A percentile compares a stretch with the other conserved stretches of the same genome.
These are phyloP conservation scores for Periophthalmodon schlosseri DNA, from an alignment of 2,113 vertebrate genomes.

Conservation along the genomic window DNA sequence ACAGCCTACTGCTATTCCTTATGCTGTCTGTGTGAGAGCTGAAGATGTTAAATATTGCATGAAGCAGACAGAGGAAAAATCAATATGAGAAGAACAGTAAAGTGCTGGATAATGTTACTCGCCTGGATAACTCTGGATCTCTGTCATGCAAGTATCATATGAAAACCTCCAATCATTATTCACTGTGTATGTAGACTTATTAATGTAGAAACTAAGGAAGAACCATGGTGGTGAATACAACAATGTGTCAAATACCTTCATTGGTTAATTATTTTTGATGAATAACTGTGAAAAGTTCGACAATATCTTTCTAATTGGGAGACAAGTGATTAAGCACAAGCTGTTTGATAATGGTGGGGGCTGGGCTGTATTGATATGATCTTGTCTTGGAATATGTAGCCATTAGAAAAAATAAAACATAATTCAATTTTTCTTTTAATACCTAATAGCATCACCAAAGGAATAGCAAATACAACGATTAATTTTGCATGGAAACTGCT, in stretches of 20 bases:
- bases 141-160: slow-evolving; percentile 2
- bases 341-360: background rate
- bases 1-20: slow-evolving; percentile 14
- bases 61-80: slow-evolving; percentile 51
- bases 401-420: background rate
- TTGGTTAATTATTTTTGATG: slow-evolving; percentile 23
- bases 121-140: slow-evolving; percentile 23
- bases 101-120: slow-evolving; percentile 60
- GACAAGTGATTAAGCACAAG: background rate
- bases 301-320: background rate
- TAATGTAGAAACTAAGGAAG: slow-evolving; percentile 2
- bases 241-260: background rate
- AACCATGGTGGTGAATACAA: background rate
- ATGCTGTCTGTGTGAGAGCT: slow-evolving; percentile 32
- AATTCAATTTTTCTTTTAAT: background rate
- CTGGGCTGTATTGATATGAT: background rate
- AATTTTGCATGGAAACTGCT: background rate
- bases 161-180: slow-evolving; percentile 23
- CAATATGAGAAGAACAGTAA: slow-evolving; percentile 48
- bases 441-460: background rate
- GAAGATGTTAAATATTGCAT: slow-evolving; percentile 69
- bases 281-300: slow-evolving; percentile 1
- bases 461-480: background rate
- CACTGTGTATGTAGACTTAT: background rate
- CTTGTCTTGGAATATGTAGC: background rate